Percentiles rank a stretch among this genome's conserved stretches.
Evolutionary conservation across 2,888 invertebrate genomes (phyloP).

Genomic region (Idaea aversata): DNA sequence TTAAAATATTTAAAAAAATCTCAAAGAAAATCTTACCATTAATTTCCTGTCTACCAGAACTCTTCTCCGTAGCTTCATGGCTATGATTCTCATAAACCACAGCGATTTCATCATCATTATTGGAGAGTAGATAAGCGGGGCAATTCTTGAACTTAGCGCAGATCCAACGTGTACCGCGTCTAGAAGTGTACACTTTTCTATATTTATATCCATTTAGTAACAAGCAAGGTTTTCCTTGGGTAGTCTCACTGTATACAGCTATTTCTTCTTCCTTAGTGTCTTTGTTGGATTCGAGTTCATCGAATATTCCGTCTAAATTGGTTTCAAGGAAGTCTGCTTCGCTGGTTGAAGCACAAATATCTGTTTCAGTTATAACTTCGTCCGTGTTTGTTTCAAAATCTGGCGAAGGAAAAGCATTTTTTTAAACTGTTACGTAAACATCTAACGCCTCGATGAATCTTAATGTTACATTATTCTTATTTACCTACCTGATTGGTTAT

Average conservation of each 20-base stretch:
- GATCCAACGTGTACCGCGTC: constrained; percentile 54
- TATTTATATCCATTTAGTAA: constrained; percentile 58
- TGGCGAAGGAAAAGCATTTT: constrained; percentile 11
- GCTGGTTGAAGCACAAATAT: constrained; percentile 10
- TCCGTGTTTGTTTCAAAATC: background rate
- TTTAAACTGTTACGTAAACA: background rate
- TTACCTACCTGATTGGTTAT: background rate
- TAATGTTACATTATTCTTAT: too few relatives aligned
- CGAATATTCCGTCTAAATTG: constrained; percentile 24
- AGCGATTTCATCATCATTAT: constrained; percentile 55
- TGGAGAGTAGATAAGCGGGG: constrained; percentile 52
- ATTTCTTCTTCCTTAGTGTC: constrained; percentile 27
- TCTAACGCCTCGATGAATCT: background rate
- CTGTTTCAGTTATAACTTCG: background rate
- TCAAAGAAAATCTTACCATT: constrained; percentile 35
- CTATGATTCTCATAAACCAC: constrained; percentile 47
- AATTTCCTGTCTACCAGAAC: constrained; percentile 34
- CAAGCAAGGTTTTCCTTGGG: constrained; percentile 51
- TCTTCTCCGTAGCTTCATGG: constrained; percentile 36
- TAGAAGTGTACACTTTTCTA: constrained; percentile 50
- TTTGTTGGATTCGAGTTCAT: constrained; percentile 14
- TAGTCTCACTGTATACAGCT: constrained; percentile 51
- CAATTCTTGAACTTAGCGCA: constrained; percentile 57
- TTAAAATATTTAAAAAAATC: background rate
- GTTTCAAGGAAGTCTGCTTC: constrained; percentile 26